Percentiles rank a stretch among this genome's conserved stretches.
These are phyloP conservation scores for Andrena haemorrhoa DNA, from an alignment of 2,888 invertebrate species.

Conservation along the genomic window DNA sequence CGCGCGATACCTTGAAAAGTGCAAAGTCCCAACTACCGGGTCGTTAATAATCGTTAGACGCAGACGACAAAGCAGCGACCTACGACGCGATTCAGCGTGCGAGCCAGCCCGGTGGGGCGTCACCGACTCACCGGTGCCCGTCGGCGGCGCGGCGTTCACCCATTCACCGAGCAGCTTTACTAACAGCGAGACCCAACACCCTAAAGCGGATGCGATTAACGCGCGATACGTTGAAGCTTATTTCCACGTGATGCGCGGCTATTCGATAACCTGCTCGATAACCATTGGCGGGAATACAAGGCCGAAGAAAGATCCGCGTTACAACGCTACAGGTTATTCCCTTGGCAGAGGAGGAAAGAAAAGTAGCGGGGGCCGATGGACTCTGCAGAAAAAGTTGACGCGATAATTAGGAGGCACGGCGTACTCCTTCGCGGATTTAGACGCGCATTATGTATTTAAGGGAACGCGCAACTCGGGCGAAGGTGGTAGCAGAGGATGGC, in stretches of 20 bases:
- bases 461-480: constrained; percentile 32
- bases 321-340: not conserved
- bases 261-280: not conserved
- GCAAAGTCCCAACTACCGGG: constrained; percentile 34
- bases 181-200: constrained; percentile 10
- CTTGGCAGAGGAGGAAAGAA: not conserved
- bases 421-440: constrained; percentile 46
- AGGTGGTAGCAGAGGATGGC: not conserved
- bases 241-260: not conserved
- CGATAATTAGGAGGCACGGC: constrained; percentile 56
- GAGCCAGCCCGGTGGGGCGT: constrained; percentile 40
- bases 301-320: no score
- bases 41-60: constrained; percentile 74
- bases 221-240: constrained; percentile 26
- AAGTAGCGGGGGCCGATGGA: constrained; percentile 19
- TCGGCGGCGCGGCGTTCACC: constrained; percentile 30
- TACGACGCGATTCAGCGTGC: constrained; percentile 40
- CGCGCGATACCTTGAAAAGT: constrained; percentile 32
- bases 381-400: constrained; percentile 61
- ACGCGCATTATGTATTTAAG: constrained; percentile 67
- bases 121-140: constrained; percentile 9
- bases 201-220: constrained; percentile 53
- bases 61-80: constrained; percentile 44
- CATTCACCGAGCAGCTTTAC: constrained; percentile 14
- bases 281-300: not conserved